Evolutionary conservation across 1,140 invertebrate species (phyloP).

Genomic region (Probaryconus sp.): DNA sequence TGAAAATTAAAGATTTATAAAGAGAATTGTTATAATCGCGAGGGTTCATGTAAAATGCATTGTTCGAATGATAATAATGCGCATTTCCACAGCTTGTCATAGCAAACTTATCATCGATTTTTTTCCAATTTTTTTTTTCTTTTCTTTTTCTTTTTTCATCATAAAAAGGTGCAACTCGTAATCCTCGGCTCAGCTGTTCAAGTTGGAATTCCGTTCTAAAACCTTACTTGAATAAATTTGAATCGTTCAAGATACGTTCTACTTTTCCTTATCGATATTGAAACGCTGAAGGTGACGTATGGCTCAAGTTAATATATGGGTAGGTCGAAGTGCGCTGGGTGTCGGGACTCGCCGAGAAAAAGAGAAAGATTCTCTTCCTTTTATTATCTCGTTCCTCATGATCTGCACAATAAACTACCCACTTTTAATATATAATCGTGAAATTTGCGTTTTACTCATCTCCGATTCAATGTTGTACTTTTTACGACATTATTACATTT

Average conservation of each 20-base stretch:
- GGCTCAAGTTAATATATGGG: conserved; percentile 55
- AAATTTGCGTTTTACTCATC: conserved; percentile 44
- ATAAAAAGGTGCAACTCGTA: conserved; percentile 59
- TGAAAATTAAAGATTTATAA: conserved; percentile 50
- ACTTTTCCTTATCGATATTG: conserved; percentile 64
- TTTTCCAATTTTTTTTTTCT: conserved; percentile 56
- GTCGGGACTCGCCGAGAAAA: conserved; percentile 31
- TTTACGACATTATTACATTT: conserved; percentile 36
- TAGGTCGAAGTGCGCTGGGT: conserved; percentile 45
- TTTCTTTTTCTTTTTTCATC: conserved; percentile 54
- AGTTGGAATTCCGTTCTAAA: conserved; percentile 59
- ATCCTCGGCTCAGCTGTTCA: conserved; percentile 59
- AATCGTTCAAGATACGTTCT: conserved; percentile 62
- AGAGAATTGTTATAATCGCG: conserved; percentile 35
- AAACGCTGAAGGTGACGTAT: conserved; percentile 61
- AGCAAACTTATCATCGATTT: conserved; percentile 60
- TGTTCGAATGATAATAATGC: conserved; percentile 45
- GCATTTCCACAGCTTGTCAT: conserved; percentile 54
- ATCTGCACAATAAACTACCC: conserved; percentile 55
- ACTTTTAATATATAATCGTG: conserved; percentile 41
- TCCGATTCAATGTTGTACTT: background rate
- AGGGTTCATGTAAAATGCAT: conserved; percentile 51
- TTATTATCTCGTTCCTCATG: conserved; percentile 54
- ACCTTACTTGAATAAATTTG: conserved; percentile 64
- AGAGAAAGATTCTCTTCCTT: conserved; percentile 51